phyloP scores from a whole-genome alignment of 92 coral and sea anemone genomes.

The Epizoanthus illoricatus region DNA sequence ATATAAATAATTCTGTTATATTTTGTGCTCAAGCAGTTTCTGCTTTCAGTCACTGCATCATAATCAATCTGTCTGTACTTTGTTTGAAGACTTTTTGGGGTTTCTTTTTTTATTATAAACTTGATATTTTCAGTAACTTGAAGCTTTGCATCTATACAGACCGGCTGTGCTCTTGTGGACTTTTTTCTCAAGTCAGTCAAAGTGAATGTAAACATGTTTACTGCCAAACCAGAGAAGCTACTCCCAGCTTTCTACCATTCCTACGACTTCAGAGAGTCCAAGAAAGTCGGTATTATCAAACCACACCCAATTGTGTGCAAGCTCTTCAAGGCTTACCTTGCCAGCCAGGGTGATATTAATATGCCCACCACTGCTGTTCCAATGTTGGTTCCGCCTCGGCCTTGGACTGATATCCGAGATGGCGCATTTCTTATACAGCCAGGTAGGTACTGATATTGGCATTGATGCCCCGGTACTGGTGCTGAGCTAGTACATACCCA shows the following conservation, averaged over 20 bases:
- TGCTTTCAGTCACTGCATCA: neutral
- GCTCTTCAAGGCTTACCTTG: slow-evolving; percentile 84
- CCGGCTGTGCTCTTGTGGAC: slow-evolving; percentile 93
- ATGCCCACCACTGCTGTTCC: slow-evolving; percentile 93
- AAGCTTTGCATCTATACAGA: slow-evolving; percentile 41
- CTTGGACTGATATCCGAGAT: slow-evolving; percentile 94
- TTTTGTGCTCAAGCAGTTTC: neutral
- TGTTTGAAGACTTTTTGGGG: too few species aligned
- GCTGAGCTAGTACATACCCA: too few species aligned
- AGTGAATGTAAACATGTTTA: slow-evolving; percentile 78
- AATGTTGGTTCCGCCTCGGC: slow-evolving; percentile 98
- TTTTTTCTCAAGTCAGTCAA: slow-evolving; percentile 79
- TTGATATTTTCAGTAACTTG: neutral
- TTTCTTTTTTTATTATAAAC: neutral
- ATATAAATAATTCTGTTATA: neutral
- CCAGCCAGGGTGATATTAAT: slow-evolving; percentile 88
- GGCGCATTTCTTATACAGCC: slow-evolving; percentile 93
- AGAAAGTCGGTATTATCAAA: slow-evolving; percentile 84
- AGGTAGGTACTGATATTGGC: slow-evolving; percentile 47
- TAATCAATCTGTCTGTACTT: neutral
- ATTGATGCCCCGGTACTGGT: neutral
- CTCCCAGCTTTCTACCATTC: slow-evolving; percentile 95
- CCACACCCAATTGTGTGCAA: slow-evolving; percentile 91
- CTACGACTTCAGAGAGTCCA: slow-evolving; percentile 85
- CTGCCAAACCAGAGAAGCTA: slow-evolving; percentile 72